Conservation (phyloP, 1,140 invertebrate species). For the Drosophila pruinosa region DNA sequence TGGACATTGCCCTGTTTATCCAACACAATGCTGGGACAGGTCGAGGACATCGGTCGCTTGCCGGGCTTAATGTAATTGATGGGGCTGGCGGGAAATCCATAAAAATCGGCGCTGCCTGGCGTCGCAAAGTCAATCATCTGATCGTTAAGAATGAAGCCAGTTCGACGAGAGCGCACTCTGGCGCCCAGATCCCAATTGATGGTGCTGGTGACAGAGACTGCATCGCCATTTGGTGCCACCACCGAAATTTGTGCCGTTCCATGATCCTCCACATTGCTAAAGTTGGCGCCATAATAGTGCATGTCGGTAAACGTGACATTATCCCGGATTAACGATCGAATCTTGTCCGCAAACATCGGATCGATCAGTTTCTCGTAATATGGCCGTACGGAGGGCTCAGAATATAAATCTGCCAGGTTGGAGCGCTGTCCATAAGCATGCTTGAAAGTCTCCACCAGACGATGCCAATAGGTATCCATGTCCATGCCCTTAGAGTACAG, state of each 20-base stretch:
- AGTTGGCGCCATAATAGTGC: slow-evolving; percentile 88
- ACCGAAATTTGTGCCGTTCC: slow-evolving; percentile 97
- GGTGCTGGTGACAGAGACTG: slow-evolving; percentile 95
- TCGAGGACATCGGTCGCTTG: slow-evolving; percentile 97
- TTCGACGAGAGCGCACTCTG: slow-evolving; percentile 88
- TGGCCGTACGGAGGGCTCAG: slow-evolving; percentile 68
- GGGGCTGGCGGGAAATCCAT: slow-evolving; percentile 89
- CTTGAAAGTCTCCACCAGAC: slow-evolving; percentile 96
- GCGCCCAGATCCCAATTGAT: slow-evolving; percentile 94
- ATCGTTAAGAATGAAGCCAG: slow-evolving; percentile 96
- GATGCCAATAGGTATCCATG: slow-evolving; percentile 86
- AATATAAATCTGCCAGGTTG: slow-evolving; percentile 92
- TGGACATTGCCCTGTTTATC: slow-evolving; percentile 89
- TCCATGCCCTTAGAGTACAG: slow-evolving; percentile 84
- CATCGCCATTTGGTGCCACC: slow-evolving; percentile 93
- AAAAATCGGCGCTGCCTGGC: slow-evolving; percentile 90
- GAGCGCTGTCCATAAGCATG: slow-evolving; percentile 95
- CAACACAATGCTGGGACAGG: slow-evolving; percentile 93
- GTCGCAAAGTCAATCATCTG: slow-evolving; percentile 98
- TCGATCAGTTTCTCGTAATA: slow-evolving; percentile 56
- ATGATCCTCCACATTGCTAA: slow-evolving; percentile 86
- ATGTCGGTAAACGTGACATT: slow-evolving; percentile 87
- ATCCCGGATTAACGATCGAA: slow-evolving; percentile 87
- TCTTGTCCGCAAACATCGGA: slow-evolving; percentile 85
- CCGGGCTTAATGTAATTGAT: slow-evolving; percentile 92